Evolutionary conservation across 2,797 vertebrate genomes (phyloP).

Genomic region (Choloepus didactylus): DNA sequence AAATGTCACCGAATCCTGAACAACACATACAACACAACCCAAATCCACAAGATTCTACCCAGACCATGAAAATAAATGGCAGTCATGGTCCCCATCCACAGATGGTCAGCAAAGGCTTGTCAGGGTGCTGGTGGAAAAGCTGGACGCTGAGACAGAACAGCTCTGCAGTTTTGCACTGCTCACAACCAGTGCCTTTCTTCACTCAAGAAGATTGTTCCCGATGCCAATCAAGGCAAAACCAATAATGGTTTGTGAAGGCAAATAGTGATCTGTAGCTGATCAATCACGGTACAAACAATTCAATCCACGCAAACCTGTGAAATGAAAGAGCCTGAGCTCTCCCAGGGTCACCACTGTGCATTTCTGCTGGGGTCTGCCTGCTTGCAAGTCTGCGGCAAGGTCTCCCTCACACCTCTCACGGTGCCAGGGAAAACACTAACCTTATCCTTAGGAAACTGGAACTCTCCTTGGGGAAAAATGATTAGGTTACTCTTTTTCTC

Average conservation of each 20-base stretch:
- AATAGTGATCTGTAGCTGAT: not conserved
- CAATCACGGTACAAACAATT: not conserved
- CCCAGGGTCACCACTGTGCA: accelerated
- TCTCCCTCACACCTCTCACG: not conserved
- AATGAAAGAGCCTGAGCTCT: not conserved
- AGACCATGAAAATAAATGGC: not conserved
- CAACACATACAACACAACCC: not conserved
- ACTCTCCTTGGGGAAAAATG: not conserved
- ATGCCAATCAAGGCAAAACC: not conserved
- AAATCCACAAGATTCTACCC: conserved; percentile 33
- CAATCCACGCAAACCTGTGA: not conserved
- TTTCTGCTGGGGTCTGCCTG: not conserved
- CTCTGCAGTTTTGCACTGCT: not conserved
- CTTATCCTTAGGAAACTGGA: not conserved
- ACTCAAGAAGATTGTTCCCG: not conserved
- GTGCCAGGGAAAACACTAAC: not conserved
- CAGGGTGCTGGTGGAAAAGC: not conserved
- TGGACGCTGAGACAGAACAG: not conserved
- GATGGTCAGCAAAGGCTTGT: not conserved
- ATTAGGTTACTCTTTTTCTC: not conserved
- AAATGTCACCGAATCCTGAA: conserved; percentile 46
- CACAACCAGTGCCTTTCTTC: not conserved
- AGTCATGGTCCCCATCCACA: not conserved
- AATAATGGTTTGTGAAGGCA: not conserved
- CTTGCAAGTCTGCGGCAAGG: too few relatives aligned